Base-by-base conservation (phyloP, 2,113 vertebrate genomes). In the Danionella cerebrum region DNA sequence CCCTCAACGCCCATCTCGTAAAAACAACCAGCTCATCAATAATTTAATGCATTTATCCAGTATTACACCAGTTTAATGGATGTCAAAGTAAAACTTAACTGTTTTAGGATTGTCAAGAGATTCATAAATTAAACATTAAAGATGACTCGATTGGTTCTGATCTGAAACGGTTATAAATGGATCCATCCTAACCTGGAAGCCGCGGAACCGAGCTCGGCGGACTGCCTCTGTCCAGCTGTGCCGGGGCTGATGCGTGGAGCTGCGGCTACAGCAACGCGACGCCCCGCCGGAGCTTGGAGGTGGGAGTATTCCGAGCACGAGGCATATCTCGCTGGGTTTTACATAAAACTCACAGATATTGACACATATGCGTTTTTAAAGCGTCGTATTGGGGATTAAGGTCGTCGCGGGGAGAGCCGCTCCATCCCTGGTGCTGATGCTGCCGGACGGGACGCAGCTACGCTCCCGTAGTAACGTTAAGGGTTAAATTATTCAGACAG, bases 291-390 rank as follows among this genome's bases (percentile, higher is more conserved):
- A 50, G 22, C 33, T 27, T 60, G 45, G 25, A 64, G 25, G 41
- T 64, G 64, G 69, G 35, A 57, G 62, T 19, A 18, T 35, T 29
- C 50, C 60, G 59, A 54, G 21, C 58, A 50, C 38, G 65, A 18
- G 22, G 59, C 73, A 76, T 72, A 71, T 69, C 73, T n/a, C n/a
- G n/a, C n/a, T 51, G 69, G 29, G 29, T 33, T 9, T 3, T 33
- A 27, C 16, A 27, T 11, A 3, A 21, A 7, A 45, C 8, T 3
- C 1, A 4, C 29, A 6, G 5, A 1, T 33, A 33, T 2, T 6
- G 27, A 29, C 5, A 33, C 18, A 62, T 31, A 45, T 24, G 16
- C 21, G 60, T 29, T 6, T 8, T 35, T 12, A 13, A n/a, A 4
- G 22, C 25, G 11, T 53, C 29, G 27, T 60, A 33, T 25, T 47